phyloP scores from a whole-genome alignment of 1,140 invertebrate genomes.

The Trichonephila clavata region DNA sequence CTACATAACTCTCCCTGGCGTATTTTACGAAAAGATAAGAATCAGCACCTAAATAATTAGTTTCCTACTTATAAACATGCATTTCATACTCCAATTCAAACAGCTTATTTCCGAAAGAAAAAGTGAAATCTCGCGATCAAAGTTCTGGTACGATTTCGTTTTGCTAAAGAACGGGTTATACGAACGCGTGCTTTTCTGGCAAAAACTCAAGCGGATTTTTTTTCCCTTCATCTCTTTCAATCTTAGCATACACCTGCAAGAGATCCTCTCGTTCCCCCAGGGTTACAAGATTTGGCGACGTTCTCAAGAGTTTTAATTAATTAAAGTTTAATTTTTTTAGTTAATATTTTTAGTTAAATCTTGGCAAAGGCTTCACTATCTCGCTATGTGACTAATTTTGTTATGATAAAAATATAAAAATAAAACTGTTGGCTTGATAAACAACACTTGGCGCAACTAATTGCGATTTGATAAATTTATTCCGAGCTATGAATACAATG shows the following conservation, averaged over 20 bases:
- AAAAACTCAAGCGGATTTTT: conserved; percentile 2
- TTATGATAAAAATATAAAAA: too few relatives aligned
- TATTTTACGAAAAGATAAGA: neutral
- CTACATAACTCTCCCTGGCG: neutral
- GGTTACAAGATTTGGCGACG: neutral
- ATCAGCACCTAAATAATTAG: neutral
- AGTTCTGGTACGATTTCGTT: neutral
- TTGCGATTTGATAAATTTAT: too few relatives aligned
- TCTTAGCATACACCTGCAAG: conserved; percentile 53
- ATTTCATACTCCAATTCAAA: neutral
- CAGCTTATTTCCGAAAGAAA: neutral
- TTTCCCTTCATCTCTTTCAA: conserved; percentile 24
- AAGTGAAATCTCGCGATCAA: neutral
- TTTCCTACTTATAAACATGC: neutral
- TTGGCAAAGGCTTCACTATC: too few relatives aligned
- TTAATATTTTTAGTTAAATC: too few relatives aligned
- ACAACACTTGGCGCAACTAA: too few relatives aligned
- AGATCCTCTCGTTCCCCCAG: neutral
- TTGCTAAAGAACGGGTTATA: neutral
- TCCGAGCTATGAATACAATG: too few relatives aligned
- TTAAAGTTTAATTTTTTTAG: neutral
- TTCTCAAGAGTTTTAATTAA: neutral
- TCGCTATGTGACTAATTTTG: too few relatives aligned
- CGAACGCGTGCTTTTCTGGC: conserved; percentile 13
- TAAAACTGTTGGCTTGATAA: too few relatives aligned